A percentile compares a stretch with the other conserved stretches of the same genome.
Evolutionary conservation across 2,888 invertebrate species (phyloP).

Genomic region (Caenorhabditis afra): DNA sequence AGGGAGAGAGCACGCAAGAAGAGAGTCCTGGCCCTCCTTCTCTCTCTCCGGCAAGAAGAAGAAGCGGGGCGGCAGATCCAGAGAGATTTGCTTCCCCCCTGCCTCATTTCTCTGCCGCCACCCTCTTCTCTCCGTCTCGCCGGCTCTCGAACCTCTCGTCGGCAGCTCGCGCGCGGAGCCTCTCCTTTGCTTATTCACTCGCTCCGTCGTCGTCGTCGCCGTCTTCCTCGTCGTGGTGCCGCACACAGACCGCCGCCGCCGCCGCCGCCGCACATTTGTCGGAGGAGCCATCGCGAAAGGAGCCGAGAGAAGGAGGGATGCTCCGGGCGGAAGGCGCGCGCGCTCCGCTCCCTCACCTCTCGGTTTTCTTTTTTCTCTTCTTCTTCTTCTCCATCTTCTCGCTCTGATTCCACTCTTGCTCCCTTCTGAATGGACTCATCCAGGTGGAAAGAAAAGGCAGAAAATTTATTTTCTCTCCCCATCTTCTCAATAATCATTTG

Average conservation of each 20-base stretch:
- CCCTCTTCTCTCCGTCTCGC: constrained; percentile 35
- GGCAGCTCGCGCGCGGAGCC: constrained; percentile 14
- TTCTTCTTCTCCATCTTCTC: neutral
- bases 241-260: constrained; percentile 5
- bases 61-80: constrained; percentile 24
- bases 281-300: neutral
- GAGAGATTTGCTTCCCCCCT: constrained; percentile 43
- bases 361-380: neutral
- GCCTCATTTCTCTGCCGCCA: constrained; percentile 44
- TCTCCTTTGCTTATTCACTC: constrained; percentile 43
- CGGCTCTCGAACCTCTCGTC: constrained; percentile 1
- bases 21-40: constrained; percentile 12
- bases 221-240: no score
- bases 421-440: constrained; percentile 2
- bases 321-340: no score
- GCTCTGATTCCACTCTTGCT: neutral
- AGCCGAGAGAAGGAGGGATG: no score
- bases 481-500: neutral
- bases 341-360: no score
- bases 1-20: constrained; percentile 10
- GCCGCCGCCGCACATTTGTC: constrained; percentile 16
- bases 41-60: neutral
- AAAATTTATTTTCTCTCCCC: neutral
- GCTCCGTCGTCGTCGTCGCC: neutral
- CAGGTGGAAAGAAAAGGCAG: constrained; percentile 12